A percentile compares a stretch with the other conserved stretches of the same genome.
Conservation (phyloP, 1,140 invertebrate genomes). For the Pseudomyrmex cubaensis region DNA sequence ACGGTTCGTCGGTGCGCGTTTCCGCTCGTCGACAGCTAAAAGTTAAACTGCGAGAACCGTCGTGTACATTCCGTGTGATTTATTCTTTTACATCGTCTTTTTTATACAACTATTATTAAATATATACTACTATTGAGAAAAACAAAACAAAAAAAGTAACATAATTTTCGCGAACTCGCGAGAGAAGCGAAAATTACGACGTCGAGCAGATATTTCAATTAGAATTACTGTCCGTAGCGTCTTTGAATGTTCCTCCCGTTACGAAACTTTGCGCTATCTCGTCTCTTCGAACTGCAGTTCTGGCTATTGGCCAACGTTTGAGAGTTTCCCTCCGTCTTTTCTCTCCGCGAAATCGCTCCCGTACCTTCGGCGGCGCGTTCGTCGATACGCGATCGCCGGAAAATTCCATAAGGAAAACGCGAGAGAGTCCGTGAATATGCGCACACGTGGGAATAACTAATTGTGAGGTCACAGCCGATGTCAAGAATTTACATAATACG, state of each 20-base stretch:
- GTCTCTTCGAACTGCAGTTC: neutral
- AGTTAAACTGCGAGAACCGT: conserved; percentile 12
- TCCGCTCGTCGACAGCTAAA: conserved; percentile 3
- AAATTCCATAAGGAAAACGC: conserved; percentile 64
- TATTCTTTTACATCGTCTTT: neutral
- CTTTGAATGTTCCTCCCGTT: neutral
- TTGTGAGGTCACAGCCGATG: conserved; percentile 70
- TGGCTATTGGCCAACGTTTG: conserved; percentile 38
- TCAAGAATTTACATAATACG: conserved; percentile 75
- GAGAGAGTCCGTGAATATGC: conserved; percentile 61
- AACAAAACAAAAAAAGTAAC: neutral
- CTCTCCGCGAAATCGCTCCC: conserved; percentile 13
- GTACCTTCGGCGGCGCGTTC: neutral
- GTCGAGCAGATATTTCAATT: neutral
- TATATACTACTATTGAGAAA: neutral
- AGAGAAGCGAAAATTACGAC: neutral
- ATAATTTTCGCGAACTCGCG: neutral
- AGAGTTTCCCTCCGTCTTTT: conserved; percentile 29
- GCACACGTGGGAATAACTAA: conserved; percentile 70
- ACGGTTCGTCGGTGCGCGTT: conserved; percentile 20
- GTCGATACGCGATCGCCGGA: conserved; percentile 58
- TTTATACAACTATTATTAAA: neutral
- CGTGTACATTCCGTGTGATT: neutral
- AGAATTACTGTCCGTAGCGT: neutral
- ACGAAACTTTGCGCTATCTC: conserved; percentile 27